phyloP scores from a whole-genome alignment of 2,797 vertebrate genomes.

The Parotocinclus haroldoi region DNA sequence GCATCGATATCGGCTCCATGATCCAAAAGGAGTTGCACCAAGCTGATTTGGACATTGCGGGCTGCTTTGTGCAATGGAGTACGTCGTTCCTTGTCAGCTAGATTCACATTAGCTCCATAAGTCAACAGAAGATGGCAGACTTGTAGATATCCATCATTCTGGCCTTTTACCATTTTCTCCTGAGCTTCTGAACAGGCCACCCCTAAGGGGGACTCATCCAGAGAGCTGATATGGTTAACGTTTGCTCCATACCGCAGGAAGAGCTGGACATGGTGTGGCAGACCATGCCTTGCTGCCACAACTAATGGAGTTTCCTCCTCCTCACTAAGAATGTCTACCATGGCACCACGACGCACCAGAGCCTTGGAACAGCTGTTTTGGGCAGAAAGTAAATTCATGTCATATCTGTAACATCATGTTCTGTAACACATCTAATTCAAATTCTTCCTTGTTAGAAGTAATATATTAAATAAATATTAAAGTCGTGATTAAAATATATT shows the following conservation, averaged over 20 bases:
- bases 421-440: neutral
- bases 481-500: too few relatives aligned
- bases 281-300: slow-evolving; percentile 61
- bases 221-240: slow-evolving; percentile 51
- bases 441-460: too few relatives aligned
- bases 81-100: slow-evolving; percentile 60
- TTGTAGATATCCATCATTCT: slow-evolving; percentile 39
- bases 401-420: neutral
- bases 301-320: slow-evolving; percentile 65
- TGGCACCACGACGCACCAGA: slow-evolving; percentile 66
- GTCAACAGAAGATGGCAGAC: slow-evolving; percentile 62
- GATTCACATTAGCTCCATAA: slow-evolving; percentile 47
- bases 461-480: too few relatives aligned
- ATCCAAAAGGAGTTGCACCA: slow-evolving; percentile 61
- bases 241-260: slow-evolving; percentile 61
- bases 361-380: slow-evolving; percentile 64
- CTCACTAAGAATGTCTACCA: slow-evolving; percentile 53
- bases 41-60: slow-evolving; percentile 45
- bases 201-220: slow-evolving; percentile 63
- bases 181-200: slow-evolving; percentile 50
- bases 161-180: slow-evolving; percentile 6
- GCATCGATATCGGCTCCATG: slow-evolving; percentile 61
- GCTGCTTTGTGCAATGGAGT: slow-evolving; percentile 72
- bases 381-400: neutral
- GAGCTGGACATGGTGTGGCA: slow-evolving; percentile 62